Base-by-base conservation (phyloP, 2,888 invertebrate species). In the Crossocerus cetratus region DNA sequence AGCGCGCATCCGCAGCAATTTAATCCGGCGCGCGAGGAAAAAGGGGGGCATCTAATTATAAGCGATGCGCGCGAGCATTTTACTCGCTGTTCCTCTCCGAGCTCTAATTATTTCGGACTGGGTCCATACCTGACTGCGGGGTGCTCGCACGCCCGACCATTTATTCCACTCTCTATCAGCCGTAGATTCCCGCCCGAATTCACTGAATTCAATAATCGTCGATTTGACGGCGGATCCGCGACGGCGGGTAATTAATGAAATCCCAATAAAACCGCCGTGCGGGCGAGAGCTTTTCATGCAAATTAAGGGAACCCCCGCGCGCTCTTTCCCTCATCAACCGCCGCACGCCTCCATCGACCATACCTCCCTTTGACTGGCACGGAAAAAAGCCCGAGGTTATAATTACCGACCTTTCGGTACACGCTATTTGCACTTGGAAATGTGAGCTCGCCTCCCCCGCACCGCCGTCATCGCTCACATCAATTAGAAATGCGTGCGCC, bases 121-220 rank as follows among this genome's bases (percentile, higher is more conserved):
- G 32, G 4, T 32, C 32, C 8, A 32, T 32, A 32, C 5, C 32
- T 32, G n/a, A n/a, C n/a, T n/a, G n/a, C n/a, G n/a, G n/a, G n/a
- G n/a, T n/a, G n/a, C n/a, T n/a, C n/a, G 32, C 32, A 32, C 32
- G 32, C 32, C 11, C 49, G 45, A 45, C 22, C 44, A 60, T 45
- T 60, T 60, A 60, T 60, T 22, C 49, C n/a, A 18, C 45, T 49
- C 60, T 60, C 45, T 49, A 49, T 45, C 42, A 22, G n/a, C 21
- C 21, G 21, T 13, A n/a, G 14, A 49, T 60, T 18, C 18, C 42
- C 4, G n/a, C n/a, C 22, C 49, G 49, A 45, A 49, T 49, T 49
- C 60, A 49, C 14, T n/a, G 60, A 60, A 60, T 49, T 22, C 45
- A 49, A 60, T 60, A 60, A 60, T 49, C 60, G 22, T 45, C 49